Evolutionary conservation across 2,797 vertebrate genomes (phyloP), one percentile per base, ranked within the genome.

Genomic region (Thunnus albacares): DNA sequence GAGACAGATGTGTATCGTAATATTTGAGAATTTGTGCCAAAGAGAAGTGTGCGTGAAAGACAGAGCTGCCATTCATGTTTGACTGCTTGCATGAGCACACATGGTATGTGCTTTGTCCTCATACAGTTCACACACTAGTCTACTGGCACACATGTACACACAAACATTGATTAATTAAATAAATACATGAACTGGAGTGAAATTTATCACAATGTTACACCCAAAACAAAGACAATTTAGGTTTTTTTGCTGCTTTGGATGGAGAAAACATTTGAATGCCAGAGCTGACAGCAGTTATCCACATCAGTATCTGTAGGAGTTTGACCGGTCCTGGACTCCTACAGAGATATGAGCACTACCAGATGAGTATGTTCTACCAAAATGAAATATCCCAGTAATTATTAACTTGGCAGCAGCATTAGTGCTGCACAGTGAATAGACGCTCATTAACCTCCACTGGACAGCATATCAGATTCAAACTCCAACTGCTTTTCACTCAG

Each of bases 401-500:
- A 88, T 83, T 75, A 74, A 72, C 43, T 67, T 72, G 75, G 76
- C 76, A 62, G 63, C 58, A 73, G 82, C 43, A 68, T 86, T 80
- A 65, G 78, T 35, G 28, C 61, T 53, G 51, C 45, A 55, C 26
- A 77, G 64, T 77, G 63, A 83, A 73, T 35, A 71, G 58, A 81
- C 30, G 47, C 82, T 75, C 41, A 85, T 90, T 87, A 86, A 80
- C 85, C 83, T 83, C 55, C 56, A 18, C 68, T 62, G 83, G 73
- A 76, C 73, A 67, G 56, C 51, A 68, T 41, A 59, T 62, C 49
- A 53, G 65, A 75, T 60, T 66, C 24, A 60, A 58, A 60, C 15
- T 59, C 56, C 41, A 57, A 64, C 67, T 59, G 61, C 38, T 72
- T 69, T 57, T 73, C 52, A 57, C 58, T 80, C 6, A n/a, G 18